Evolutionary conservation across 2,888 invertebrate species (phyloP).

Genomic region (Lasioglossum vierecki): DNA sequence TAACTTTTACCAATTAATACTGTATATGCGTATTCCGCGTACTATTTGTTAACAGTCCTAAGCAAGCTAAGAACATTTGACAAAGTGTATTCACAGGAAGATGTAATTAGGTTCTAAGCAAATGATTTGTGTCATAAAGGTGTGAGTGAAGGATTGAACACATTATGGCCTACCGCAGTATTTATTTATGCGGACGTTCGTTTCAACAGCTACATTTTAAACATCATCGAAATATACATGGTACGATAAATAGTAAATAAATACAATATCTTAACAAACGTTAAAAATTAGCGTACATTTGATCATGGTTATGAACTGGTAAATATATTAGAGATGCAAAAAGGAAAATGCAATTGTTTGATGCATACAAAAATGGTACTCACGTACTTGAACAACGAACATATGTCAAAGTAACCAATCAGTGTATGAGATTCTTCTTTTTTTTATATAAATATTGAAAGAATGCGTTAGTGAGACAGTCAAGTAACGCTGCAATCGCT

Average conservation of each 20-base stretch:
- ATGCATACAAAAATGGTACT: constrained; percentile 27
- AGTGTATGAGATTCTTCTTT: constrained; percentile 18
- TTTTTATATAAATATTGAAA: constrained; percentile 32
- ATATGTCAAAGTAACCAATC: constrained; percentile 21
- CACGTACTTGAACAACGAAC: constrained; percentile 10
- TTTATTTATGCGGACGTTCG: constrained; percentile 73
- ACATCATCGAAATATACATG: constrained; percentile 59
- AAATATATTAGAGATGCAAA: constrained; percentile 24
- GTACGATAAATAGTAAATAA: constrained; percentile 62
- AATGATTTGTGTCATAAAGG: constrained; percentile 23
- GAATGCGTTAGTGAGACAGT: constrained; percentile 27
- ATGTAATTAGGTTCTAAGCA: neutral
- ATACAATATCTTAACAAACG: constrained; percentile 57
- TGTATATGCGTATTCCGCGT: neutral
- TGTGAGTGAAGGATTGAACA: constrained; percentile 58
- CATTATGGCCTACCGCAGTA: constrained; percentile 70
- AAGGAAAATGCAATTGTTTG: constrained; percentile 25
- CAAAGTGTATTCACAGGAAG: neutral
- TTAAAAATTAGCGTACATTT: constrained; percentile 51
- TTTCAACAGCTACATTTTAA: constrained; percentile 64
- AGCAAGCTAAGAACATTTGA: neutral
- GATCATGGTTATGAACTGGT: constrained; percentile 38
- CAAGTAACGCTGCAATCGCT: constrained; percentile 43
- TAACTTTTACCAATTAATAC: neutral
- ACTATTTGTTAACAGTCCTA: neutral